These are phyloP conservation scores for Auanema freiburgensis DNA, from an alignment of 2,888 invertebrate genomes.

Conservation along the genomic window DNA sequence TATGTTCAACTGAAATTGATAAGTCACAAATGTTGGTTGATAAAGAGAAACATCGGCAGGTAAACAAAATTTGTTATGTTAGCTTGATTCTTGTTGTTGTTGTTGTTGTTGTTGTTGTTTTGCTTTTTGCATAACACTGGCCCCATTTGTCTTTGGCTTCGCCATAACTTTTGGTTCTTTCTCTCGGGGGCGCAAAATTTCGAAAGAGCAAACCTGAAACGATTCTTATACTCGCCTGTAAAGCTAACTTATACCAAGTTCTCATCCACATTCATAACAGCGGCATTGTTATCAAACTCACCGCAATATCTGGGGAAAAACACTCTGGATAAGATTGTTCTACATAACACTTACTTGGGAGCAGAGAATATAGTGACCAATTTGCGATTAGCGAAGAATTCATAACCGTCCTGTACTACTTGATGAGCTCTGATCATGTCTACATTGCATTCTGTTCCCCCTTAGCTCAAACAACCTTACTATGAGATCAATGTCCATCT, in stretches of 20 bases:
- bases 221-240: too few relatives aligned
- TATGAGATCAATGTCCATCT: constrained; percentile 47
- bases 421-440: constrained; percentile 19
- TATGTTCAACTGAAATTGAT: constrained; percentile 1
- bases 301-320: constrained; percentile 32
- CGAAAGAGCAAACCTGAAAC: constrained; percentile 4
- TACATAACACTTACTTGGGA: constrained; percentile 26
- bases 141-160: neutral
- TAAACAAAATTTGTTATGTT: neutral
- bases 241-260: constrained; percentile 11
- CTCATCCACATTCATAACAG: constrained; percentile 37
- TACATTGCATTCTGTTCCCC: neutral
- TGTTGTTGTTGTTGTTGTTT: neutral
- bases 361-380: constrained; percentile 37
- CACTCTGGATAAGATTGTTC: too few relatives aligned
- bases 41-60: constrained; percentile 15
- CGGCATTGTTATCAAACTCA: constrained; percentile 46
- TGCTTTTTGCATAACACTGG: too few relatives aligned
- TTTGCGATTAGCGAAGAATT: constrained; percentile 29
- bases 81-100: neutral
- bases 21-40: constrained; percentile 2
- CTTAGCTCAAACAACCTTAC: constrained; percentile 37
- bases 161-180: neutral
- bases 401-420: constrained; percentile 39
- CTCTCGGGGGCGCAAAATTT: neutral